A percentile compares a stretch with the other conserved stretches of the same genome.
phyloP scores from a whole-genome alignment of 2,797 vertebrate species.

The Chaenodraco wilsoni region DNA sequence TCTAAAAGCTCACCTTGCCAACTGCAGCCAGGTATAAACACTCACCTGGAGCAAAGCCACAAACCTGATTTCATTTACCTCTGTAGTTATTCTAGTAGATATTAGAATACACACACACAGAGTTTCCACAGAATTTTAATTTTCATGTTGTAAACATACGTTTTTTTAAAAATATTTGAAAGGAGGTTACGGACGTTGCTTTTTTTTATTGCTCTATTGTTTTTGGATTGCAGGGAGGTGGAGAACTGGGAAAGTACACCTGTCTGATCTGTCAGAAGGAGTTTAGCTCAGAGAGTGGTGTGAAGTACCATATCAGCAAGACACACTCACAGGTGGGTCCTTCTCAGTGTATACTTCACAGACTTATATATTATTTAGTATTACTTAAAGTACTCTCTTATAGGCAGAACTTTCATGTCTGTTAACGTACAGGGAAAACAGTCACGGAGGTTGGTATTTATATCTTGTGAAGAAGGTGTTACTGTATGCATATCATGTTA shows the following conservation, averaged over 20 bases:
- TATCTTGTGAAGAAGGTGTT: conserved; percentile 5
- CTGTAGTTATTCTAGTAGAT: neutral
- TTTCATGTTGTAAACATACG: neutral
- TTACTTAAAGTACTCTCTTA: neutral
- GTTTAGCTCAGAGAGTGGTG: conserved; percentile 97
- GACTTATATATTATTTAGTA: neutral
- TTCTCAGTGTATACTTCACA: conserved; percentile 3
- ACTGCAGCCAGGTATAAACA: conserved; percentile 92
- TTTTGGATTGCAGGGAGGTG: conserved; percentile 86
- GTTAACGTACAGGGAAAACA: neutral
- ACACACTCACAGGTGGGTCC: conserved; percentile 92
- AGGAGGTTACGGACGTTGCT: neutral
- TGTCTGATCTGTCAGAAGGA: conserved; percentile 98
- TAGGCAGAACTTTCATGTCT: neutral
- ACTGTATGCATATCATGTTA: neutral
- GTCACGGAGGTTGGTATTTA: neutral
- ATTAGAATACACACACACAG: neutral
- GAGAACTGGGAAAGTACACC: conserved; percentile 92
- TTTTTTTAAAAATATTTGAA: neutral
- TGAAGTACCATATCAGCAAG: conserved; percentile 98
- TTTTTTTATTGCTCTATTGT: neutral
- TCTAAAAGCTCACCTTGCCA: conserved; percentile 96
- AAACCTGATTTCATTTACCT: conserved; percentile 3
- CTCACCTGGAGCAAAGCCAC: conserved; percentile 19
- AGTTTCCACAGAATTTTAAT: neutral